Evolutionary conservation across 2,113 vertebrate genomes (phyloP).

Genomic region (Anoura caudifer): DNA sequence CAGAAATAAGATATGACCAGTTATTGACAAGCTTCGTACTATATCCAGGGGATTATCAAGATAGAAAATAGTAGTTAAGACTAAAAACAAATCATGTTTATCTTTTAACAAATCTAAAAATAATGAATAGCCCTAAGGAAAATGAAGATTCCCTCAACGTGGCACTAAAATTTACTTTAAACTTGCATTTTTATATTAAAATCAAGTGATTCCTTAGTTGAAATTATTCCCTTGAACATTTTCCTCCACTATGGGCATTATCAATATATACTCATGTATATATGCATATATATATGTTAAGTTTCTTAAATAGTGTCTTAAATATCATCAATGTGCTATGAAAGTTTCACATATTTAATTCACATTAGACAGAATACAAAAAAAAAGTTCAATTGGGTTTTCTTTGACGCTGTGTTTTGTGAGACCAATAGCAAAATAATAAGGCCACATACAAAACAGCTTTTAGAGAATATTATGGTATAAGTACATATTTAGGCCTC

Average conservation of each 20-base stretch:
- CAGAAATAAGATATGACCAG: neutral
- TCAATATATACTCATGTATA: neutral
- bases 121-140: neutral
- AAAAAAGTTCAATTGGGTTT: neutral
- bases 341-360: neutral
- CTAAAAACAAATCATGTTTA: neutral
- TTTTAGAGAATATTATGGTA: neutral
- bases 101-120: neutral
- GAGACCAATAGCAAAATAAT: slow-evolving; percentile 19
- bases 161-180: neutral
- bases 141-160: neutral
- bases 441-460: neutral
- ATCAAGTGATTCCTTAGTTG: neutral
- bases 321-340: neutral
- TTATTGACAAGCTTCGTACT: neutral
- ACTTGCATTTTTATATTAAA: slow-evolving; percentile 19
- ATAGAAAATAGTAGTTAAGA: neutral
- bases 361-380: neutral
- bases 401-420: neutral
- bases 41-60: neutral
- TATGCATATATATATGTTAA: neutral
- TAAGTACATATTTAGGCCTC: neutral
- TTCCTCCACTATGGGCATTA: neutral
- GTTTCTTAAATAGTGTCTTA: neutral
- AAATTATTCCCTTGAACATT: neutral